Conservation (phyloP, 2,888 invertebrate genomes). For the Drosophila quinaria region DNA sequence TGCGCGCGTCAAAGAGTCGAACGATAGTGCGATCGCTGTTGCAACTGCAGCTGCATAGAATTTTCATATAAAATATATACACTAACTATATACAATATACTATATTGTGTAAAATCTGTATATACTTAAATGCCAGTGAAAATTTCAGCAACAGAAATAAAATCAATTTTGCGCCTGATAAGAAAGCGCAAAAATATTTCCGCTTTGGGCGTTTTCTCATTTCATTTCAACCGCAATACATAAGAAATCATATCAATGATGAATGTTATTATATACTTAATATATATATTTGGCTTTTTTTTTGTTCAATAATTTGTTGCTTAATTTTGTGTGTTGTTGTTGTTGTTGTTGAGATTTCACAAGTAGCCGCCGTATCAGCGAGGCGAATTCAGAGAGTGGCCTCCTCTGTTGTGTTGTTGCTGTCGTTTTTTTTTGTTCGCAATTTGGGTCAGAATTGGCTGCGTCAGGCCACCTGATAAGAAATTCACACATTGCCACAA, state of each 20-base stretch:
- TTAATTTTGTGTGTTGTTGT: conserved; percentile 52
- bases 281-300: conserved; percentile 44
- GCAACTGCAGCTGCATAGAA: conserved; percentile 46
- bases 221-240: conserved; percentile 36
- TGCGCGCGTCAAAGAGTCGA: conserved; percentile 37
- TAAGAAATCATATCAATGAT: conserved; percentile 9
- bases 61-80: conserved; percentile 32
- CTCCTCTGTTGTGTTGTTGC: conserved; percentile 36
- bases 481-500: conserved; percentile 21
- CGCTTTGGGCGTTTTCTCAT: conserved; percentile 68
- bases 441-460: conserved; percentile 75
- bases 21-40: conserved; percentile 46
- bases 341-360: conserved; percentile 61
- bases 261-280: conserved; percentile 5
- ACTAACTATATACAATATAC: conserved; percentile 18
- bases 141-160: conserved; percentile 64
- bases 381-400: conserved; percentile 4
- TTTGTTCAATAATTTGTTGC: conserved; percentile 78
- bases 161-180: conserved; percentile 78
- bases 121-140: conserved; percentile 32
- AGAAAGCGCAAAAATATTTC: conserved; percentile 70
- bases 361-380: conserved; percentile 64
- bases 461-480: conserved; percentile 72
- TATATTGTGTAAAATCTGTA: conserved; percentile 5
- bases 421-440: conserved; percentile 44